These are phyloP conservation scores for Speoplatyrhinus poulsoni DNA, from an alignment of 2,113 vertebrate genomes.

Conservation along the genomic window DNA sequence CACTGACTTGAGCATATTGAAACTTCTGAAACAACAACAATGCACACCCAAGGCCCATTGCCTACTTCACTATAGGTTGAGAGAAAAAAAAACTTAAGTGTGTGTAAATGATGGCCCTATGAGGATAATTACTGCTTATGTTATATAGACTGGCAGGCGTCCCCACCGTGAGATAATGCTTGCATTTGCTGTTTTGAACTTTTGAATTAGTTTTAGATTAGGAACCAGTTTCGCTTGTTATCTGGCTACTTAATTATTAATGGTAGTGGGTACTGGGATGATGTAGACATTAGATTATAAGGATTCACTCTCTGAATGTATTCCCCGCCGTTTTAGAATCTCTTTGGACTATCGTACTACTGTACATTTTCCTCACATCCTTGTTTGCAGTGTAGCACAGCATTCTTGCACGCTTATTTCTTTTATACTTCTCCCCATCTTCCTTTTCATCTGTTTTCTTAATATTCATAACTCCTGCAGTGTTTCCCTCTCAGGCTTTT, in stretches of 20 bases:
- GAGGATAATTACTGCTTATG: constrained; percentile 74
- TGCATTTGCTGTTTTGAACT: constrained; percentile 26
- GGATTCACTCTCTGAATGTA: too few species aligned
- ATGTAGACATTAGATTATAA: too few species aligned
- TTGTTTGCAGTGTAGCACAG: constrained; percentile 4
- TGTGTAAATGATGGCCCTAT: constrained; percentile 57
- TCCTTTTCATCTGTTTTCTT: constrained; percentile 40
- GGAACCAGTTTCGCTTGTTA: background rate
- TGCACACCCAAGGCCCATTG: constrained; percentile 21
- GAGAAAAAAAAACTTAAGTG: constrained; percentile 48
- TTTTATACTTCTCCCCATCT: constrained; percentile 72
- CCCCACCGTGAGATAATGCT: constrained; percentile 51
- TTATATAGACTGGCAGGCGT: constrained; percentile 61
- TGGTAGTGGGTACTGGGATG: too few species aligned
- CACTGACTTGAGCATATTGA: constrained; percentile 46
- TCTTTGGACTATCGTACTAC: background rate
- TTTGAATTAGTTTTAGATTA: constrained; percentile 5
- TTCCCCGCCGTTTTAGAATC: background rate
- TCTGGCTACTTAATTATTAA: too few species aligned
- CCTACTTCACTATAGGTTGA: constrained; percentile 18
- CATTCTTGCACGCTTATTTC: constrained; percentile 59
- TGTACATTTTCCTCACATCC: background rate
- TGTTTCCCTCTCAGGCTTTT: constrained; percentile 25
- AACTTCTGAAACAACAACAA: constrained; percentile 35
- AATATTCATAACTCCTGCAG: background rate